Conservation (phyloP, 2,888 invertebrate species). For the Tachina fera region DNA sequence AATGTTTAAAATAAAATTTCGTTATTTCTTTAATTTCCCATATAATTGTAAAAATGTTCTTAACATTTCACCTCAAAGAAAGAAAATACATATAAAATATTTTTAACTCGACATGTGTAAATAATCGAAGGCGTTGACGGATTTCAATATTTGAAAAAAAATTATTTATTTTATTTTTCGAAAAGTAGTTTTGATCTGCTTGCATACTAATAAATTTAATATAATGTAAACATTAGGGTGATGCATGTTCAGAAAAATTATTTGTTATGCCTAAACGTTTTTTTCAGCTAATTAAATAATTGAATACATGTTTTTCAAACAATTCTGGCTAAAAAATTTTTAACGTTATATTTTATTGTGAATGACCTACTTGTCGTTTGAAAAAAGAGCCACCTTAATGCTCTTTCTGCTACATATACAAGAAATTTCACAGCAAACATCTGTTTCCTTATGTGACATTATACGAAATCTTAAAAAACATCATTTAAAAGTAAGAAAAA, state of each 20-base stretch:
- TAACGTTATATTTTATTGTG: too few relatives aligned
- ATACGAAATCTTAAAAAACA: conserved; percentile 53
- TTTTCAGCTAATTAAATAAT: not conserved
- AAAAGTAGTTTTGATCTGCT: conserved; percentile 17
- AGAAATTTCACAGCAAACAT: conserved; percentile 64
- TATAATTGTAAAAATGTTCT: conserved; percentile 59
- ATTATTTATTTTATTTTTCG: too few relatives aligned
- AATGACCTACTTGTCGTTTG: too few relatives aligned
- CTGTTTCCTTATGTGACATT: conserved; percentile 70
- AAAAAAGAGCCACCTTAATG: conserved; percentile 15
- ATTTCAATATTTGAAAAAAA: conserved; percentile 38
- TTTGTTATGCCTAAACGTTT: not conserved
- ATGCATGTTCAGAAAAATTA: not conserved
- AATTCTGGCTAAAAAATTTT: too few relatives aligned
- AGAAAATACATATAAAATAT: conserved; percentile 10
- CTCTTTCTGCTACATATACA: not conserved
- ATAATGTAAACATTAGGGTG: not conserved
- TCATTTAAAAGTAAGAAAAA: conserved; percentile 20
- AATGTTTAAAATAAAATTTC: too few relatives aligned
- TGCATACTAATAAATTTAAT: conserved; percentile 6
- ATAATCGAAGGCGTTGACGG: conserved; percentile 67
- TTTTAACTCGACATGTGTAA: conserved; percentile 61
- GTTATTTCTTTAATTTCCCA: conserved; percentile 35
- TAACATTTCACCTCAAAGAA: conserved; percentile 59
- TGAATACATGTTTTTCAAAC: too few relatives aligned